phyloP scores from a whole-genome alignment of 2,797 vertebrate species.

The Pangasius sanitwongsei region DNA sequence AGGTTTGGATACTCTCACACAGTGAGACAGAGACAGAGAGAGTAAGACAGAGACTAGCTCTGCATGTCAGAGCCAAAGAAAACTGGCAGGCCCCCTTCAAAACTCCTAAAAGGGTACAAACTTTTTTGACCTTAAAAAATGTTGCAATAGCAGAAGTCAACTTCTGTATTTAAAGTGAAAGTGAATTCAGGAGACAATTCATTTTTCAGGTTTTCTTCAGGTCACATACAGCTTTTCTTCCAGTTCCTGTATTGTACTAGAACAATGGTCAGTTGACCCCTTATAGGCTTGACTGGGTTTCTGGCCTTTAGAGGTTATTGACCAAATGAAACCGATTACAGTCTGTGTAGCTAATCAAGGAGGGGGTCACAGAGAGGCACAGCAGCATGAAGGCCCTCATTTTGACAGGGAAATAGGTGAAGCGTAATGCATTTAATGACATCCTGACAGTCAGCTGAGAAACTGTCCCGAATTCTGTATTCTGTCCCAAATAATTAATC shows the following conservation, averaged over 20 bases:
- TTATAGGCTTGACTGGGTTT: constrained; percentile 34
- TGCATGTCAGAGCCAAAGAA: constrained; percentile 15
- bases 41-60: constrained; percentile 5
- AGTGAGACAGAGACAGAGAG: too few relatives aligned
- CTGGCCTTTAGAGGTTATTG: constrained; percentile 48
- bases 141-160: constrained; percentile 24
- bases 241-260: constrained; percentile 22
- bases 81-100: background rate
- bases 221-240: constrained; percentile 38
- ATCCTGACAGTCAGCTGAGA: constrained; percentile 2
- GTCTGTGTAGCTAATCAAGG: constrained; percentile 30
- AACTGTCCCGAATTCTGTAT: background rate
- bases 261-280: constrained; percentile 6
- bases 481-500: background rate
- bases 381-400: constrained; percentile 40
- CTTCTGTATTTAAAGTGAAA: constrained; percentile 38
- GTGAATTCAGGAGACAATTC: background rate
- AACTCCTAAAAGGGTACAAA: constrained; percentile 16
- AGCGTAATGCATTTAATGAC: constrained; percentile 44
- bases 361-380: constrained; percentile 32
- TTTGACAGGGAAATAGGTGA: constrained; percentile 49
- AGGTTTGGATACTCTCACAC: constrained; percentile 3
- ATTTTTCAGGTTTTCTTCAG: constrained; percentile 2
- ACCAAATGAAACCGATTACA: constrained; percentile 48
- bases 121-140: constrained; percentile 21